These are phyloP conservation scores for Ichneumoninae sp. DNA, from an alignment of 2,888 invertebrate species.

Conservation along the genomic window DNA sequence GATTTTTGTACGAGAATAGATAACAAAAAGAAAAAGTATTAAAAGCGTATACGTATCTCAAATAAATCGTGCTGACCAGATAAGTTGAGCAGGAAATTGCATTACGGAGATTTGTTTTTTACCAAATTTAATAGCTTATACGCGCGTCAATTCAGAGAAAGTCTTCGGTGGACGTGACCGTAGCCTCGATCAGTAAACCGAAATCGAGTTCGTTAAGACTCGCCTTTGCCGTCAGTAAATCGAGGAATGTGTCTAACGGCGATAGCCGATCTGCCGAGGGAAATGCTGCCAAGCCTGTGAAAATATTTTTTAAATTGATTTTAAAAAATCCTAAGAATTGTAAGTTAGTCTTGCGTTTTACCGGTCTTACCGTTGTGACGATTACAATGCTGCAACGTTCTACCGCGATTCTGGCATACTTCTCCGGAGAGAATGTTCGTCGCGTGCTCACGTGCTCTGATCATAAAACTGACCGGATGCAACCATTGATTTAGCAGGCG, in stretches of 20 bases:
- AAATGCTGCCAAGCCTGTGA: constrained; percentile 89
- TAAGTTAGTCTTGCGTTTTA: neutral
- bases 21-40: neutral
- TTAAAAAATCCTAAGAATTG: neutral
- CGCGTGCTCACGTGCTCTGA: constrained; percentile 93
- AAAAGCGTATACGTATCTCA: constrained; percentile 14
- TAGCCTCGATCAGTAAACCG: constrained; percentile 93
- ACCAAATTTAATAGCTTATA: neutral
- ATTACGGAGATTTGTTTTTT: neutral
- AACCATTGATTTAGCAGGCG: constrained; percentile 92
- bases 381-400: constrained; percentile 80
- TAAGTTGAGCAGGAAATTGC: constrained; percentile 60
- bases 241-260: constrained; percentile 93
- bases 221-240: constrained; percentile 94
- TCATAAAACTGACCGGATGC: constrained; percentile 90
- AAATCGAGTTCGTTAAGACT: constrained; percentile 94
- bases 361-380: constrained; percentile 78
- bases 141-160: constrained; percentile 78
- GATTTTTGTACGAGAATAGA: constrained; percentile 37
- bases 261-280: constrained; percentile 90
- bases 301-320: constrained; percentile 64
- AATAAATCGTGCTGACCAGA: constrained; percentile 47
- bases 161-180: constrained; percentile 88
- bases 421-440: constrained; percentile 92
- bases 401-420: constrained; percentile 79